Conservation (phyloP, 37 sponge, comb jelly and placozoan species). For the Tethya wilhelma region DNA sequence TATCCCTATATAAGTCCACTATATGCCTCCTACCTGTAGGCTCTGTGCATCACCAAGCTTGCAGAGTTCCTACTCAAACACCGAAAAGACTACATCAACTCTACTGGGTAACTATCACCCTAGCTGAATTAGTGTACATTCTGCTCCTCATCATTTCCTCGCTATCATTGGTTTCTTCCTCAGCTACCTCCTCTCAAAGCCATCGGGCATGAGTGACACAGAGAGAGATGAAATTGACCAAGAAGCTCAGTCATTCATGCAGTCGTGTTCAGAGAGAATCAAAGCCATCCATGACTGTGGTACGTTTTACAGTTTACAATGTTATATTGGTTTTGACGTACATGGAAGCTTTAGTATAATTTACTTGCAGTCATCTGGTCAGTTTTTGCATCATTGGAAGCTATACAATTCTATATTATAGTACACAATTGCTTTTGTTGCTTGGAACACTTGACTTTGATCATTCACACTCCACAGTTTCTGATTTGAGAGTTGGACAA, state of each 20-base stretch:
- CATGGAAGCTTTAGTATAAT: too few species aligned
- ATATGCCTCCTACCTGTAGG: slow-evolving; percentile 14
- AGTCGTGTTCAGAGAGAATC: slow-evolving; percentile 53
- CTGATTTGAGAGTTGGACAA: neutral
- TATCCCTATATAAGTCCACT: neutral
- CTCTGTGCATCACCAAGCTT: slow-evolving; percentile 41
- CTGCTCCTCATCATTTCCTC: neutral
- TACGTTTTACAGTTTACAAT: neutral
- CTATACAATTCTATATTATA: neutral
- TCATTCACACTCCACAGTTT: neutral
- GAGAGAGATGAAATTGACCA: slow-evolving; percentile 80
- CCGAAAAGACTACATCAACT: slow-evolving; percentile 75
- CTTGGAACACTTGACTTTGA: too few species aligned
- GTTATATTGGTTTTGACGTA: neutral
- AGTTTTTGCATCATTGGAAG: too few species aligned
- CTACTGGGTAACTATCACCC: slow-evolving; percentile 72
- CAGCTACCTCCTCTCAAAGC: slow-evolving; percentile 28
- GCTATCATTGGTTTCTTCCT: neutral
- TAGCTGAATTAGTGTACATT: too few species aligned
- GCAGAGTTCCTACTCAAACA: slow-evolving; percentile 63
- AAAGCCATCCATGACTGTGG: slow-evolving; percentile 16
- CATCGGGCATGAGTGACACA: slow-evolving; percentile 50
- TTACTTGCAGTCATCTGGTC: too few species aligned
- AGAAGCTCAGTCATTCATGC: slow-evolving; percentile 71
- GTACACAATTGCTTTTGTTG: too few species aligned